Base-by-base conservation (phyloP, 2,797 vertebrate genomes). In the Gallinago nigripennis region DNA sequence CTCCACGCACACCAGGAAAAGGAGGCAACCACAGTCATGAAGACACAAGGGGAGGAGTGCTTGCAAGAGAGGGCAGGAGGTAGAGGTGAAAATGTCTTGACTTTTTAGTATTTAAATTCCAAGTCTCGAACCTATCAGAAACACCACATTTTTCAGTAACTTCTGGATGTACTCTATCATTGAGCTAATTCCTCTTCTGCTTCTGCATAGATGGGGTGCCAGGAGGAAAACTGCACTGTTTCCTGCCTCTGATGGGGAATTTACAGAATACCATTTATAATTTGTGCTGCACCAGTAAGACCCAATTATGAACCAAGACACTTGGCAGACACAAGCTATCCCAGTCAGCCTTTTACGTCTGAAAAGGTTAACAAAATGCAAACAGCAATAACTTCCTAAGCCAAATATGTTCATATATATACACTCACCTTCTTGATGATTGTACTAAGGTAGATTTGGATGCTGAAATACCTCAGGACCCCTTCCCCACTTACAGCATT, bases 1-100 rank as follows among this genome's bases (percentile, higher is more conserved):
- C 93, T 91, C 68, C 57, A 69, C 0, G 4, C 78, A 75, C 80
- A 54, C 56, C 88, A 89, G 86, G 92, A 94, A 93, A 95, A 96
- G 60, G 84, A 93, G 83, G 41, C 39, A 89, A 92, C 92, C 3
- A 2, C 93, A 91, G 78, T 21, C 86, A 51, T 43, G 78, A 95
- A 95, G 81, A 85, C 46, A 79, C 18, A 41, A 61, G 27, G 60
- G 48, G 23, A 91, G 21, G 57, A 77, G 33, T n/a, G 78, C 81
- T 80, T 82, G 84, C 56, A 85, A 82, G 39, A 81, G 41, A 51
- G 54, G 27, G 43, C 57, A 56, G 39, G n/a, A 63, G 41, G 30
- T 8, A 88, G 66, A 93, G 23, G 46, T 82, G 66, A 76, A 90
- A 95, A 88, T 37, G 17, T 31, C 58, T 51, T 46, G 80, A 72